Conservation (phyloP, 2,888 invertebrate genomes). For the Tiliacea aurago region DNA sequence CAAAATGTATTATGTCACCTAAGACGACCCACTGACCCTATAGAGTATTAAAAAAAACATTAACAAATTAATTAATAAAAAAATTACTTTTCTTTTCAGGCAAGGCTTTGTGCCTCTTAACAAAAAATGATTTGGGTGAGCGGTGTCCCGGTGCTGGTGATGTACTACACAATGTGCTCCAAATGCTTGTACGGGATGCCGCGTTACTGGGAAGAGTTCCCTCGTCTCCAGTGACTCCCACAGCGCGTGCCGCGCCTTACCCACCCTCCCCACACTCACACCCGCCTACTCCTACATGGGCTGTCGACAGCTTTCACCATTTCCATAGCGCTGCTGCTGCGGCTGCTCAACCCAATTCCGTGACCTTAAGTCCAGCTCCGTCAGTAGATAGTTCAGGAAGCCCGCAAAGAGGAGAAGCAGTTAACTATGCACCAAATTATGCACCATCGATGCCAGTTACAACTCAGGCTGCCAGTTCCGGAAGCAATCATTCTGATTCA, state of each 20-base stretch:
- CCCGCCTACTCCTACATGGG: conserved; percentile 95
- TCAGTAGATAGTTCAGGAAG: conserved; percentile 97
- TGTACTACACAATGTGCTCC: conserved; percentile 97
- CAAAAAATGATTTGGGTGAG: conserved; percentile 97
- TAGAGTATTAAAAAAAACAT: background rate
- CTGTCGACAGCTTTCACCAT: conserved; percentile 89
- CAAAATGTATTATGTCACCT: background rate
- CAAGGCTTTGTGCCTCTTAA: conserved; percentile 97
- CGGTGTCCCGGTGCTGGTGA: conserved; percentile 98
- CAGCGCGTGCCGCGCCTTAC: conserved; percentile 93
- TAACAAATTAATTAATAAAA: conserved; percentile 3
- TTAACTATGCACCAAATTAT: conserved; percentile 83
- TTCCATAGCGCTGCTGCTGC: conserved; percentile 92
- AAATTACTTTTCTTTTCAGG: conserved; percentile 87
- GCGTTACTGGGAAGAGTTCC: conserved; percentile 94
- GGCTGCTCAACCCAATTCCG: conserved; percentile 94
- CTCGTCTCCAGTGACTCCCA: conserved; percentile 95
- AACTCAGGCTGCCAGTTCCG: conserved; percentile 90
- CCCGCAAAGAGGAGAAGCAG: conserved; percentile 93
- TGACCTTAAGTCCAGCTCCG: conserved; percentile 97
- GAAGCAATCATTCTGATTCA: conserved; percentile 95
- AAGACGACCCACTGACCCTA: too few species aligned
- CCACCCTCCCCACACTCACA: conserved; percentile 95
- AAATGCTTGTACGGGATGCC: conserved; percentile 95
- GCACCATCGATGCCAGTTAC: conserved; percentile 82